Percentiles rank a stretch among this genome's conserved stretches.
phyloP scores from a whole-genome alignment of 2,888 invertebrate genomes.

The Spilarctia lutea region DNA sequence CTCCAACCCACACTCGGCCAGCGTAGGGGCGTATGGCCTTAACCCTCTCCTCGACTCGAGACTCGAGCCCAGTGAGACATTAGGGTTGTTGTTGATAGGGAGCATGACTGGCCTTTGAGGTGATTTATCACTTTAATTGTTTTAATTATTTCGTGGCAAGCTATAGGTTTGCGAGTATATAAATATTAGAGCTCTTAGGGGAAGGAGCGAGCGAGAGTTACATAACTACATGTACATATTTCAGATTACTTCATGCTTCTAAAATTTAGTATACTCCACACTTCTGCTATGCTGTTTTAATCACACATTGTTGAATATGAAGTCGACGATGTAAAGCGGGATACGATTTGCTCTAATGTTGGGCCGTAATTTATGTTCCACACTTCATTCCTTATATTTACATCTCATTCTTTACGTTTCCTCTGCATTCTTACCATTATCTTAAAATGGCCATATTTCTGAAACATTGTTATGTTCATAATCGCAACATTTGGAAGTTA shows the following conservation, averaged over 20 bases:
- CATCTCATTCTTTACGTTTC: not conserved
- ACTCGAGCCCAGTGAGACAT: no score
- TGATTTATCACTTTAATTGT: not conserved
- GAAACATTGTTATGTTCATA: not conserved
- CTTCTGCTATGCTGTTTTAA: not conserved
- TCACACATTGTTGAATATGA: conserved; percentile 9
- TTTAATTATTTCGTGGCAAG: not conserved
- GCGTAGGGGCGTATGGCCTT: no score
- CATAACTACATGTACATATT: not conserved
- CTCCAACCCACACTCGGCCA: no score
- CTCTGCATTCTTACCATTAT: not conserved
- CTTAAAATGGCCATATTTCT: not conserved
- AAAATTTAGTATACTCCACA: not conserved
- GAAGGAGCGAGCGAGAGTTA: not conserved
- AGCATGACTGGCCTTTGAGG: not conserved
- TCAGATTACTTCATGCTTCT: not conserved
- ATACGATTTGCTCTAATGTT: not conserved
- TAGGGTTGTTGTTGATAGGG: no score
- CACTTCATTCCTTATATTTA: not conserved
- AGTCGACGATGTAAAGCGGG: not conserved
- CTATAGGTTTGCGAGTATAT: not conserved
- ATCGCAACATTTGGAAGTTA: not conserved
- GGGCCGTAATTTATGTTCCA: not conserved
- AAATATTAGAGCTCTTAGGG: not conserved
- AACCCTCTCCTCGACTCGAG: no score